Evolutionary conservation across 2,113 vertebrate species (phyloP).

Genomic region (Brachyistius frenatus): DNA sequence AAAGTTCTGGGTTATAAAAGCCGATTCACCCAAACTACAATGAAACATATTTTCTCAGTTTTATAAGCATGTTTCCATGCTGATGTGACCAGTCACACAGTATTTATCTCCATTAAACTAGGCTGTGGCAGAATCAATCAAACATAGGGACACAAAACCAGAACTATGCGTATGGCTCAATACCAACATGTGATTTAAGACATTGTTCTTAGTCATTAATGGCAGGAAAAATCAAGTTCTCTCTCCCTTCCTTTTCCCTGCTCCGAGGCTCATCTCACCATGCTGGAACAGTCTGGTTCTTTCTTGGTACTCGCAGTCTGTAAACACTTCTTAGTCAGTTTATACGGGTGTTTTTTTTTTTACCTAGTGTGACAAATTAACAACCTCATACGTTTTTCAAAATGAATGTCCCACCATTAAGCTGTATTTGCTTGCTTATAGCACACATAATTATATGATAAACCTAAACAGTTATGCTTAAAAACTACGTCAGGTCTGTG

Average conservation of each 20-base stretch:
- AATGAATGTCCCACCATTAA: not conserved
- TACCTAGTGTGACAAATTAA: not conserved
- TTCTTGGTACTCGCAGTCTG: not conserved
- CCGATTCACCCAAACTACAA: not conserved
- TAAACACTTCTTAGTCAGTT: constrained; percentile 53
- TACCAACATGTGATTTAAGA: no score
- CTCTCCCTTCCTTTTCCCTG: constrained; percentile 42
- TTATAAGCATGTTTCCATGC: no score
- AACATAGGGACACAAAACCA: no score
- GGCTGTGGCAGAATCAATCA: no score
- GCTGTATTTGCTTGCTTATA: constrained; percentile 4
- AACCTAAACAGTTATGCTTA: constrained; percentile 19
- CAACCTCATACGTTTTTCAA: not conserved
- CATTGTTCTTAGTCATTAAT: no score
- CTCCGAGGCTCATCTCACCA: not conserved
- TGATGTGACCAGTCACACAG: no score
- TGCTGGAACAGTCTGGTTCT: no score
- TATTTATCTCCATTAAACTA: not conserved
- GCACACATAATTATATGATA: constrained; percentile 34
- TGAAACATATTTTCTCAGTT: not conserved
- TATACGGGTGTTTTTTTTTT: constrained; percentile 38
- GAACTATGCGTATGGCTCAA: no score
- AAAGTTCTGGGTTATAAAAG: no score
- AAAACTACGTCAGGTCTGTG: constrained; percentile 18
- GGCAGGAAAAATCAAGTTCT: not conserved